Evolutionary conservation across 2,888 invertebrate genomes (phyloP).

Genomic region (Hyposoter didymator): DNA sequence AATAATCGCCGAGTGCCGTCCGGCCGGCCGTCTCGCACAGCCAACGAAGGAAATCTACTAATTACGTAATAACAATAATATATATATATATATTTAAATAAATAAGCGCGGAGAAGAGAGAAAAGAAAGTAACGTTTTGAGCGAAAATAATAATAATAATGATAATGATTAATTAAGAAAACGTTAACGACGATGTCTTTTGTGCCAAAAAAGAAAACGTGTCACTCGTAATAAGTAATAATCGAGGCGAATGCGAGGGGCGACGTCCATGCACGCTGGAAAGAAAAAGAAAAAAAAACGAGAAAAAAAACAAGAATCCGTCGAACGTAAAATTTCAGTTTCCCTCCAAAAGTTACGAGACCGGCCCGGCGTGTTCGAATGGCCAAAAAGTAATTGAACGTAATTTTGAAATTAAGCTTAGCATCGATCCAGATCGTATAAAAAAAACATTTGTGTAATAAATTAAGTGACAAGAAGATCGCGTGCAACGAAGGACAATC

Average conservation of each 20-base stretch:
- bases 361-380: constrained; percentile 72
- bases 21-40: constrained; percentile 70
- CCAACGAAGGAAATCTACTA: constrained; percentile 65
- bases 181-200: constrained; percentile 51
- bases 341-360: constrained; percentile 71
- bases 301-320: constrained; percentile 61
- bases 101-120: constrained; percentile 35
- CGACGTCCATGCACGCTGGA: constrained; percentile 18
- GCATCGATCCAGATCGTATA: constrained; percentile 21
- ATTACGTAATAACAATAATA: constrained; percentile 52
- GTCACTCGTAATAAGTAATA: constrained; percentile 35
- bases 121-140: constrained; percentile 38
- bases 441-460: constrained; percentile 19
- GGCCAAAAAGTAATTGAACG: constrained; percentile 66
- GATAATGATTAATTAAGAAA: neutral
- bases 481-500: constrained; percentile 64
- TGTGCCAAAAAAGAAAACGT: constrained; percentile 67
- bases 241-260: constrained; percentile 28
- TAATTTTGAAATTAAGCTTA: constrained; percentile 41
- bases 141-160: neutral
- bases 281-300: constrained; percentile 34
- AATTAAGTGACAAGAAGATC: constrained; percentile 24
- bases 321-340: constrained; percentile 71
- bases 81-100: constrained; percentile 22
- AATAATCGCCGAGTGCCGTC: constrained; percentile 73